Evolutionary conservation across 2,113 vertebrate species (phyloP), one percentile per base, ranked within the genome.

Genomic region (Garra rufa): DNA sequence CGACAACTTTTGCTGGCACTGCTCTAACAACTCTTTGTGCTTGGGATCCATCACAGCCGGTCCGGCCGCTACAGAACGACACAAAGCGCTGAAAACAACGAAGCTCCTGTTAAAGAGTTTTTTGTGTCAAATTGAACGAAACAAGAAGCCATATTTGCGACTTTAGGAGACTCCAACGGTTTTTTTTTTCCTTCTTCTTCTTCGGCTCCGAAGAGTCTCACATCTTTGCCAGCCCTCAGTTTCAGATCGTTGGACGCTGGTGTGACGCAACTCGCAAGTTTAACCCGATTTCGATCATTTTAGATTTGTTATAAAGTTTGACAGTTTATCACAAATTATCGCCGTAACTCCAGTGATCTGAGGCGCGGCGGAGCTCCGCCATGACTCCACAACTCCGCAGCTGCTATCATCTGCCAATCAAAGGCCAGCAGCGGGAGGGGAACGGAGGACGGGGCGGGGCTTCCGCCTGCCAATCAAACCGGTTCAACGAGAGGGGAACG

Each of bases 1-100:
- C 83, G 96, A 93, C 91, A 98, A 94, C 93, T 96, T 94, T 90
- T 94, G 96, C 90, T 95, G 95, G 89, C 95, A 96, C 91, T 95
- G 96, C 82, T 96, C 95, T 89, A 98, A 89, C 94, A 98, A 93
- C 93, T 96, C 96, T 91, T 94, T 95, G 91, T 96, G 96, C 88
- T 93, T 95, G 4, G 96, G 94, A 92, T 98, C 97, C 97, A 98
- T 98, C 91, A 26, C 57, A 9, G 44, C 61, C 61, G n/a, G n/a
- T n/a, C n/a, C n/a, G 61, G 59, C 19, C 73, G 78, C 88, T 86
- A 87, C 19, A 79, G 76, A 71, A 86, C 90, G 81, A 61, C 73
- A 57, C 78, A 75, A 85, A 88, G 88, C 85, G 80, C 87, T 73
- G 80, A 88, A 89, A 91, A 88, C 80, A 65, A 75, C 50, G 88